Evolutionary conservation across 1,140 invertebrate species (phyloP).

Genomic region (Aleiodes sp.): DNA sequence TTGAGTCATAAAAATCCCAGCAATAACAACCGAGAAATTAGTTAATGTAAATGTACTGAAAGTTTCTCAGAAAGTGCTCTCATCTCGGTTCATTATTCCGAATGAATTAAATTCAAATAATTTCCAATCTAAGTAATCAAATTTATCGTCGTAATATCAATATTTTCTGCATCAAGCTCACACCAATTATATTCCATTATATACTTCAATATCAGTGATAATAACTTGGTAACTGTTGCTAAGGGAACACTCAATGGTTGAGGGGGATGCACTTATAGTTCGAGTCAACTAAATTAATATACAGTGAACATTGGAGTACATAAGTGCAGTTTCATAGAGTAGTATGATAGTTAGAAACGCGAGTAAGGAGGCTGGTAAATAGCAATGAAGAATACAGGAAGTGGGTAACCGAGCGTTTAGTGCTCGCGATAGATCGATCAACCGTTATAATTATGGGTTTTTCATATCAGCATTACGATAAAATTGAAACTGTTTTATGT

Average conservation of each 20-base stretch:
- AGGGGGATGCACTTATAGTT: background rate
- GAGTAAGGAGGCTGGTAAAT: conserved; percentile 21
- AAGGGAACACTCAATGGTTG: background rate
- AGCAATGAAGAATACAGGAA: conserved; percentile 28
- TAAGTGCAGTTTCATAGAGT: conserved; percentile 16
- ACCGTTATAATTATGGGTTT: conserved; percentile 33
- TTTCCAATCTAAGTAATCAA: too few relatives aligned
- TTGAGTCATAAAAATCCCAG: too few relatives aligned
- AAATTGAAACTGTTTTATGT: background rate
- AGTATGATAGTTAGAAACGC: conserved; percentile 2
- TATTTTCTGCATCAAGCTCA: too few relatives aligned
- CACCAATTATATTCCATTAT: too few relatives aligned
- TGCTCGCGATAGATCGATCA: conserved; percentile 32
- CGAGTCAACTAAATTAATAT: background rate
- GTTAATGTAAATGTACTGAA: too few relatives aligned
- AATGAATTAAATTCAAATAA: too few relatives aligned
- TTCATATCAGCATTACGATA: background rate
- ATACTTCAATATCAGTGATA: too few relatives aligned
- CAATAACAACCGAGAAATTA: too few relatives aligned
- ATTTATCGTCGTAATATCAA: too few relatives aligned
- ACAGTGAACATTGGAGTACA: background rate
- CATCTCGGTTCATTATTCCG: too few relatives aligned
- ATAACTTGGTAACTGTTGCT: background rate
- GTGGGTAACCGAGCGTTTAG: conserved; percentile 22
- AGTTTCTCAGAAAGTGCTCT: too few relatives aligned